These are phyloP conservation scores for Zootermopsis nevadensis DNA, from an alignment of 2,888 invertebrate species.

Conservation along the genomic window DNA sequence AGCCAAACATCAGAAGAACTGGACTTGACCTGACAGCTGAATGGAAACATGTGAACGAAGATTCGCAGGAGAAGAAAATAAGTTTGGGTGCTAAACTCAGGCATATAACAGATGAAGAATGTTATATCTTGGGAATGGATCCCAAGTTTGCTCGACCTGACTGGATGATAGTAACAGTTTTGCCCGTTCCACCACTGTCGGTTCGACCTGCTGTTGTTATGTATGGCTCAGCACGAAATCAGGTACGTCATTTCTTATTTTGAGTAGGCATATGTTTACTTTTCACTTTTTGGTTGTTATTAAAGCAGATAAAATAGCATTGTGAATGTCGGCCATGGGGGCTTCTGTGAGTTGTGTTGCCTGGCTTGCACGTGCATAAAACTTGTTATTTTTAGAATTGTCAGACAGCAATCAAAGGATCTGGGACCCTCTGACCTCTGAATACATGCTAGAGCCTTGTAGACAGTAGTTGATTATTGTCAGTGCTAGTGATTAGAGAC, in stretches of 20 bases:
- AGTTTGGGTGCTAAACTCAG: conserved; percentile 85
- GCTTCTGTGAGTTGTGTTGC: no score
- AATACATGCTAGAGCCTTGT: no score
- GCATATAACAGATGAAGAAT: conserved; percentile 85
- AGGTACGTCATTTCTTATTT: conserved; percentile 59
- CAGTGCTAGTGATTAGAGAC: no score
- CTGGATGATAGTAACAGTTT: conserved; percentile 98
- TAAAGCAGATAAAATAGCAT: neutral
- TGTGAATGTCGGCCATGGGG: no score
- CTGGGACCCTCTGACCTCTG: no score
- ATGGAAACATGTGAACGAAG: conserved; percentile 99
- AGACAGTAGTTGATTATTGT: no score
- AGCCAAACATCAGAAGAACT: conserved; percentile 89
- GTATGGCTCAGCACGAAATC: conserved; percentile 98
- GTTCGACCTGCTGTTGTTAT: conserved; percentile 99
- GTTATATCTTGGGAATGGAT: conserved; percentile 94
- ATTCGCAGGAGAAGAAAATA: conserved; percentile 97
- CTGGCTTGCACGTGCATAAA: no score
- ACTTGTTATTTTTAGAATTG: no score
- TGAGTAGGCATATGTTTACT: no score
- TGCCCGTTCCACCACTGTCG: conserved; percentile 96
- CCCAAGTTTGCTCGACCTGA: conserved; percentile 97
- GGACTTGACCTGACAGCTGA: conserved; percentile 96
- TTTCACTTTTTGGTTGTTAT: no score
- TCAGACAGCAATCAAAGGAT: no score